Evolutionary conservation across 2,888 invertebrate genomes (phyloP), one percentile per base, ranked within the genome.

Genomic region (Chrysopilus asiliformis): DNA sequence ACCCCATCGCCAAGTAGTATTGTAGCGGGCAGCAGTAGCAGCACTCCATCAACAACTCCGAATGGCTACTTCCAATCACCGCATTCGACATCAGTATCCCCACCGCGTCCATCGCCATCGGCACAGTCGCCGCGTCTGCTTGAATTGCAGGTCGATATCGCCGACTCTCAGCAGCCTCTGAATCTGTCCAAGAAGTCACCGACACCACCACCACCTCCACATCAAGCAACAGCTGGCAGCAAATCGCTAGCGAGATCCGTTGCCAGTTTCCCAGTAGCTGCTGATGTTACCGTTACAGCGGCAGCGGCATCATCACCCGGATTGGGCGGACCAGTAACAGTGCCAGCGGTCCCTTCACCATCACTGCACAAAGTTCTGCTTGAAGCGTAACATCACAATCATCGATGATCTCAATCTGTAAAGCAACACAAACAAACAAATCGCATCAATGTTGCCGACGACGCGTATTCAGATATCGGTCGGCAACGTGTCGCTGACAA

Each of bases 181-280:
- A 90, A 90, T 70, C 71, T 90, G 53, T 89, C 87, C 61, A 89
- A 87, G 64, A 82, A 82, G 58, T 78, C 80, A 45, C 79, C 79
- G 49, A 75, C 78, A 48, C 78, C 80, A 46, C 79, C 84, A 61
- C 80, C 84, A 55, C 54, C 76, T 64, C 68, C 76, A 24, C 27
- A 28, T 4, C n/a, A 10, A n/a, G 5, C 7, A 5, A 8, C 26
- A 6, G n/a, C 7, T 22, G 9, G 6, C 22, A 6, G 9, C 6
- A 37, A 37, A 32, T 25, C 29, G 22, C 22, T 38, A 37, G 25
- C 36, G 24, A 31, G 15, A 16, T 24, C 36, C 13, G 32, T 31
- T 17, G 31, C 30, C 18, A 22, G 36, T 19, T 37, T 30, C 8
- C 38, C 62, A 36, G 51, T 59, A 38, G 58, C 60, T 26, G 60